Percentiles rank a stretch among this genome's conserved stretches.
phyloP scores from a whole-genome alignment of 2,888 invertebrate species.

The Litoditis marina region DNA sequence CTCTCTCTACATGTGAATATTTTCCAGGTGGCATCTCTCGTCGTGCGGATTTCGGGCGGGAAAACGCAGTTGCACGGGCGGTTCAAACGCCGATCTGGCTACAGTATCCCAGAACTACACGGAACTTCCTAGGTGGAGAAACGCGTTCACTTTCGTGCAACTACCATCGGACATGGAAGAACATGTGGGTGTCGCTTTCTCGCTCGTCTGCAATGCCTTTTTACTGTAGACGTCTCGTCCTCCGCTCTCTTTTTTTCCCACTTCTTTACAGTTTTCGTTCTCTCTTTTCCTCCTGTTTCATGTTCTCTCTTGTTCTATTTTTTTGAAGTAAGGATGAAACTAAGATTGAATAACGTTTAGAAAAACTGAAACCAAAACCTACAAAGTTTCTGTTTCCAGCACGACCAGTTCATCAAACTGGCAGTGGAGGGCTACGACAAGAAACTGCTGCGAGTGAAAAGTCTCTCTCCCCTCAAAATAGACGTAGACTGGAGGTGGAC shows the following conservation, averaged over 20 bases:
- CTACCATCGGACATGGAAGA: slow-evolving; percentile 19
- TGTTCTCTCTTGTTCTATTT: too few relatives aligned
- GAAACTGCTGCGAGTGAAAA: slow-evolving; percentile 20
- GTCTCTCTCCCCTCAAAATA: slow-evolving; percentile 42
- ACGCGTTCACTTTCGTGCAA: slow-evolving; percentile 46
- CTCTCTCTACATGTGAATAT: not conserved
- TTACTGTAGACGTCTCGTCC: too few relatives aligned
- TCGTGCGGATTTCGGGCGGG: slow-evolving; percentile 19
- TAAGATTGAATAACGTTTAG: too few relatives aligned
- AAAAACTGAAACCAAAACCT: too few relatives aligned
- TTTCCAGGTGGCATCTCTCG: slow-evolving; percentile 43
- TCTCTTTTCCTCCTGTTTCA: too few relatives aligned
- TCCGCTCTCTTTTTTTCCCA: too few relatives aligned
- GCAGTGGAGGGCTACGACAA: slow-evolving; percentile 33
- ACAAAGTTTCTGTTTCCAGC: slow-evolving; percentile 9
- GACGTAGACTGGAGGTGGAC: slow-evolving; percentile 49
- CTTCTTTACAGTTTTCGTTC: too few relatives aligned
- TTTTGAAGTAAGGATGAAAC: too few relatives aligned
- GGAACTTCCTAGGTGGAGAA: slow-evolving; percentile 39
- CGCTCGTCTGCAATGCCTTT: too few relatives aligned
- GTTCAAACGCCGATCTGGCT: slow-evolving; percentile 39
- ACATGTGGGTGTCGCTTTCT: not conserved
- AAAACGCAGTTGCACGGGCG: slow-evolving; percentile 27
- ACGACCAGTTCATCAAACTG: slow-evolving; percentile 23
- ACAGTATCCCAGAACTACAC: slow-evolving; percentile 24